Evolutionary conservation across 1,140 invertebrate species (phyloP).

Genomic region (Rhagoletis zephyria): DNA sequence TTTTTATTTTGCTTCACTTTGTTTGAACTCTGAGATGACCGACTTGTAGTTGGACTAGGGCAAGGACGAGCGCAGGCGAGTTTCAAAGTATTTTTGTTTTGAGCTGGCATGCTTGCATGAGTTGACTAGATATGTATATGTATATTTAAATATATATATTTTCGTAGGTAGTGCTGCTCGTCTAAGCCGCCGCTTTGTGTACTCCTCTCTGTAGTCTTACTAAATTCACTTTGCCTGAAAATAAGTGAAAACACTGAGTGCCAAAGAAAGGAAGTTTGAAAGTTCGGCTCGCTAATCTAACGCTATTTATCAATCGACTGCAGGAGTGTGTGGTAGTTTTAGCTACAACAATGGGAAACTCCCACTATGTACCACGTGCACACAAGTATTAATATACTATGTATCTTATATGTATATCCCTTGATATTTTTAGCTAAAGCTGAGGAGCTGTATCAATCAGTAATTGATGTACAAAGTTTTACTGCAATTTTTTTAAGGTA

Average conservation of each 20-base stretch:
- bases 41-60: not conserved
- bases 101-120: no score
- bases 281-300: conserved; percentile 17
- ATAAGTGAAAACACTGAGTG: not conserved
- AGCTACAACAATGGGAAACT: not conserved
- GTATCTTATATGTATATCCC: not conserved
- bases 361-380: not conserved
- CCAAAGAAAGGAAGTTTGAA: not conserved
- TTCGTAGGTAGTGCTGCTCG: no score
- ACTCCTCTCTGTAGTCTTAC: not conserved
- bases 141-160: not conserved
- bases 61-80: not conserved
- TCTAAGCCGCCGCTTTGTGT: not conserved
- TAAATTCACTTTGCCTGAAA: not conserved
- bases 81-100: no score
- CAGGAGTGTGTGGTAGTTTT: not conserved
- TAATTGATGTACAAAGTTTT: no score
- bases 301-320: conserved; percentile 2
- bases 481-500: no score
- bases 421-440: no score
- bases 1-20: not conserved
- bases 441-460: no score
- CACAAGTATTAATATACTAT: not conserved
- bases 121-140: not conserved
- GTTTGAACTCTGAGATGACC: not conserved